Percentiles rank a stretch among this genome's conserved stretches.
Conservation (phyloP, 2,113 vertebrate species). For the Rhinolophus sinicus region DNA sequence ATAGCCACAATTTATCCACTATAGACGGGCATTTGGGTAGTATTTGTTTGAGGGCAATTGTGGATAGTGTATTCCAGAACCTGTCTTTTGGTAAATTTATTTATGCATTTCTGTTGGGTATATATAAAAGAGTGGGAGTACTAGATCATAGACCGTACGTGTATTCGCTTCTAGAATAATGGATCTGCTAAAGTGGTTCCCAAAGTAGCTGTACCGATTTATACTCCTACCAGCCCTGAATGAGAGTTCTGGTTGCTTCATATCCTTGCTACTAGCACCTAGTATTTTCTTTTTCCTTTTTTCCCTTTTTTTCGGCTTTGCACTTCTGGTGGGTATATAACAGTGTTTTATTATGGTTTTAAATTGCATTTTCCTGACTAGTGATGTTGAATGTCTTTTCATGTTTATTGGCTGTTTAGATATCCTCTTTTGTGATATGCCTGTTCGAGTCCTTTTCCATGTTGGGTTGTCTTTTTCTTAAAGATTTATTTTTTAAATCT, state of each 20-base stretch:
- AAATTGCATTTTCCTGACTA: not conserved
- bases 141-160: not conserved
- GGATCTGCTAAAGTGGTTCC: not conserved
- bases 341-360: not conserved
- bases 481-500: not conserved
- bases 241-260: not conserved
- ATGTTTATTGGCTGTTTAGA: not conserved
- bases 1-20: not conserved
- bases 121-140: not conserved
- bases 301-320: not conserved
- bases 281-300: not conserved
- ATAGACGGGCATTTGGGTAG: not conserved
- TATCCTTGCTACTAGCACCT: not conserved
- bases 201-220: not conserved
- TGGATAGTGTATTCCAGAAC: not conserved
- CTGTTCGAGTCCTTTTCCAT: not conserved
- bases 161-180: not conserved
- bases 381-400: not conserved
- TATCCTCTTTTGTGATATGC: not conserved
- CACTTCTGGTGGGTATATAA: not conserved
- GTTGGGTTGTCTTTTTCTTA: not conserved
- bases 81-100: not conserved
- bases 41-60: not conserved
- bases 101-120: not conserved
- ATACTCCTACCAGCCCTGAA: not conserved